Evolutionary conservation across 1,140 invertebrate species (phyloP), one percentile per base, ranked within the genome.

Genomic region (Himalopsyche phryganea): DNA sequence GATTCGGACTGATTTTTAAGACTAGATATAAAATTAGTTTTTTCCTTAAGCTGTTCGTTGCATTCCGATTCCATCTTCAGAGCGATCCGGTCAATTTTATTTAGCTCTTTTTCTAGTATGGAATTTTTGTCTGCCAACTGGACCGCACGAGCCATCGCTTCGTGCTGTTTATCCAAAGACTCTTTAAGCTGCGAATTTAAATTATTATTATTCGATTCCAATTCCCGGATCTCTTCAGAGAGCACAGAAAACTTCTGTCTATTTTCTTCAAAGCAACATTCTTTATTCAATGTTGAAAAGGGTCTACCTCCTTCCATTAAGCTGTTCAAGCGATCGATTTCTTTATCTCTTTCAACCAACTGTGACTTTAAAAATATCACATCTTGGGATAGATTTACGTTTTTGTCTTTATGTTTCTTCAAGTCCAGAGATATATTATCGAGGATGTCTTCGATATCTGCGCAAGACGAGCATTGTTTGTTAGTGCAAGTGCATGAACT

Each of bases 141-240:
- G 42, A 88, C 69, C 20, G 86, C 85, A 66, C 84, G 72, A 15
- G 81, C 71, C 85, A 87, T 87, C 10, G 86, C 86, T 69, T 88
- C 86, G 69, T 88, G 86, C 69, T 87, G 85, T 66, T 86, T 87
- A 56, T 78, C 75, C 53, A 86, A 65, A 20, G 81, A 72, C 52
- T 84, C 81, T 81, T 58, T 65, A 5, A 65, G 28, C 44, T 65
- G 32, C 13, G 28, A 35, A n/a, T 47, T 42, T 20, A 65, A 38
- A 28, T 35, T 23, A 14, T 46, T 33, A 50, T 49, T 57, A 7
- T 10, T 41, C 9, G 40, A 38, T 44, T 65, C 59, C 0, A 85
- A 65, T 35, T 78, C 70, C 50, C 70, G 72, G 6, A 84, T 63
- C 67, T 86, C 78, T 65, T 73, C 75, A 32, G 69, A 46, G 62